Evolutionary conservation across 2,797 vertebrate genomes (phyloP).

Genomic region (Eremophila alpestris): DNA sequence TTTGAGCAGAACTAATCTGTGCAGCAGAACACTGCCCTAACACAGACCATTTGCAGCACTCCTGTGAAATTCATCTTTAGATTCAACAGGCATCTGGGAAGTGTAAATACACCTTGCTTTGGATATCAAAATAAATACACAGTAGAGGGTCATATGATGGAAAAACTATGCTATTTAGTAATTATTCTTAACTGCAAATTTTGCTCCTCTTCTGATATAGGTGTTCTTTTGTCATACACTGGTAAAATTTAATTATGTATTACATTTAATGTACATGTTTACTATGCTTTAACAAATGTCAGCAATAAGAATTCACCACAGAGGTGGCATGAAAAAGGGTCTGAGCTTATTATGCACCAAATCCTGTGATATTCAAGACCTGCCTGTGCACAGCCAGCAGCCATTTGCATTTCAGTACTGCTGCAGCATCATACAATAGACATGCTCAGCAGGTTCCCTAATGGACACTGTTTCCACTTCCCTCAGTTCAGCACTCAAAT

Average conservation of each 20-base stretch:
- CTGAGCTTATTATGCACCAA: not conserved
- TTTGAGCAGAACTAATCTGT: not conserved
- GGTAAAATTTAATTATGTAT: not conserved
- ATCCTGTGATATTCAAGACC: not conserved
- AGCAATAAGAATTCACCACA: not conserved
- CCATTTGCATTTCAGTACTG: conserved; percentile 15
- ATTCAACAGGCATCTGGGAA: not conserved
- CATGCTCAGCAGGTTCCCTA: conserved; percentile 34
- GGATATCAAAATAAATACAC: not conserved
- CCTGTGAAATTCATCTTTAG: not conserved
- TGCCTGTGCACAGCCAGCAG: conserved; percentile 34
- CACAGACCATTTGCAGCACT: not conserved
- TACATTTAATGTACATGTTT: not conserved
- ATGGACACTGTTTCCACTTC: conserved; percentile 24
- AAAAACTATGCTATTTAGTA: not conserved
- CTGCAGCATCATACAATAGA: conserved; percentile 10
- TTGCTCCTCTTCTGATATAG: not conserved
- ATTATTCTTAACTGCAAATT: not conserved
- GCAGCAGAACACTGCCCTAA: not conserved
- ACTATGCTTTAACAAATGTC: not conserved
- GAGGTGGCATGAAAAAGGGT: not conserved
- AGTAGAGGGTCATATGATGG: not conserved
- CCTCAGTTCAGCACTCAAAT: not conserved
- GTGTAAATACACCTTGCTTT: not conserved
- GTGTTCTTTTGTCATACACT: not conserved